Evolutionary conservation across 2,113 vertebrate species (phyloP).

Genomic region (Spizaetus ornatus): DNA sequence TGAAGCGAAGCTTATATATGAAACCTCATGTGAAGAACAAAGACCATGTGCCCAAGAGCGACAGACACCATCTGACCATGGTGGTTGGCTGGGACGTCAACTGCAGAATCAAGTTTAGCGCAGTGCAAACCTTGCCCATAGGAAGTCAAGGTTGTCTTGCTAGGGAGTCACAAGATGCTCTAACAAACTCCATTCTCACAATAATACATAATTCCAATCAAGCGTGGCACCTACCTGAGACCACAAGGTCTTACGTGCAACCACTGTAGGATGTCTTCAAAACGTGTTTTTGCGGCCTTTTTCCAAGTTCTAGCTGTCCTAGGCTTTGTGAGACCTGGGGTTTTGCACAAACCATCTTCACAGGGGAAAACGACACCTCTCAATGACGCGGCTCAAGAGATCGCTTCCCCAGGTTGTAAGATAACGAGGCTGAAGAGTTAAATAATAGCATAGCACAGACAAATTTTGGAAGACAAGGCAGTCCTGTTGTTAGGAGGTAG

Average conservation of each 20-base stretch:
- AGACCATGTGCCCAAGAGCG: neutral
- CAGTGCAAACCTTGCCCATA: neutral
- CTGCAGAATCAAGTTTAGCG: neutral
- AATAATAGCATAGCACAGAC: fast-evolving
- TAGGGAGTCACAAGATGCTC: neutral
- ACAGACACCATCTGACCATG: neutral
- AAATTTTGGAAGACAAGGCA: neutral
- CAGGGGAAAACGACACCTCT: neutral
- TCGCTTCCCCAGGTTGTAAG: neutral
- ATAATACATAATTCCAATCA: fast-evolving
- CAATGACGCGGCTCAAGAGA: neutral
- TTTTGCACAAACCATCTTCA: neutral
- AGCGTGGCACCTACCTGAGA: neutral
- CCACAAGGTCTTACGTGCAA: neutral
- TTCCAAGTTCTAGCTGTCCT: neutral
- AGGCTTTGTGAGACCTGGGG: neutral
- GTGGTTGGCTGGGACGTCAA: neutral
- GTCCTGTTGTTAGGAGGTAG: neutral
- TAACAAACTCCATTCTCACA: neutral
- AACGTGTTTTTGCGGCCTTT: fast-evolving
- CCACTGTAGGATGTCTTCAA: neutral
- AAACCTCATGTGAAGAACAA: neutral
- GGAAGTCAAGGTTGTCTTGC: neutral
- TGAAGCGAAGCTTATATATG: neutral
- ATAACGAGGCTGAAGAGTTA: neutral